Conservation (phyloP, 2,888 invertebrate species). For the Synergus gifuensis region DNA sequence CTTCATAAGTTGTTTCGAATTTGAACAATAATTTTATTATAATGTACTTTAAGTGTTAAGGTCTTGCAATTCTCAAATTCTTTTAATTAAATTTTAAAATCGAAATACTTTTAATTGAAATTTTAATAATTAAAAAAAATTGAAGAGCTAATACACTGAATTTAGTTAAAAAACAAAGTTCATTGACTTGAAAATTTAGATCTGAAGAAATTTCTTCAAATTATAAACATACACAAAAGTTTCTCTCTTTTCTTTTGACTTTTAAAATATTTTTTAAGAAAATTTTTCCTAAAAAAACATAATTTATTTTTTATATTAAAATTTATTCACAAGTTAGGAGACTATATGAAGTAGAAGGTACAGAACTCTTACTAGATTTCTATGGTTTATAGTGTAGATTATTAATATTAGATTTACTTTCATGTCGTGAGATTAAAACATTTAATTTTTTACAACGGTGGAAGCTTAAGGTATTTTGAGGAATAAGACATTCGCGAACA, state of each 20-base stretch:
- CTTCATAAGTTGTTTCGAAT: neutral
- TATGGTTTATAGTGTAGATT: slow-evolving; percentile 21
- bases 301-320: slow-evolving; percentile 45
- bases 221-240: neutral
- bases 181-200: neutral
- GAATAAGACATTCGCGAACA: neutral
- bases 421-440: neutral
- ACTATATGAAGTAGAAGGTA: slow-evolving; percentile 26
- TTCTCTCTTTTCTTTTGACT: neutral
- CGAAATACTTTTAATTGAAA: neutral
- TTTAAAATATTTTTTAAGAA: slow-evolving; percentile 6
- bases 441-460: neutral
- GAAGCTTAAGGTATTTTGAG: neutral
- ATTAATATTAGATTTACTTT: neutral
- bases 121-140: neutral
- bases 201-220: neutral
- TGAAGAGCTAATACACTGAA: neutral
- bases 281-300: slow-evolving; percentile 30
- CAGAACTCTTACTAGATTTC: slow-evolving; percentile 2
- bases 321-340: slow-evolving; percentile 44
- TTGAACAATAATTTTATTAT: neutral
- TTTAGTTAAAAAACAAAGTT: neutral
- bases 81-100: neutral
- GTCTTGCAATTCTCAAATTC: neutral
- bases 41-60: neutral